A percentile compares a stretch with the other conserved stretches of the same genome.
Conservation (phyloP, 2,797 vertebrate genomes). For the Coccyzus lansbergi region DNA sequence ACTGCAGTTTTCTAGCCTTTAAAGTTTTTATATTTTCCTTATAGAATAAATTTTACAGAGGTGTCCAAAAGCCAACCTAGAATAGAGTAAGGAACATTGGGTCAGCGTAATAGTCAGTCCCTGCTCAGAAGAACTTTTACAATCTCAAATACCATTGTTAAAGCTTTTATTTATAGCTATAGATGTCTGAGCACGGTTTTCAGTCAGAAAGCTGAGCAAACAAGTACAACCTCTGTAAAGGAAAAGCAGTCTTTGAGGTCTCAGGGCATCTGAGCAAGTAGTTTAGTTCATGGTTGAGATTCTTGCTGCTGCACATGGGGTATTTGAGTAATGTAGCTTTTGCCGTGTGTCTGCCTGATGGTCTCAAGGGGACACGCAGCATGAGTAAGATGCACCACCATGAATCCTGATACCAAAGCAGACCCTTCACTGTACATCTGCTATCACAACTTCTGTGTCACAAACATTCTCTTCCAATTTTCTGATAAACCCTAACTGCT, state of each 20-base stretch:
- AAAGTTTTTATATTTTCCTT: neutral
- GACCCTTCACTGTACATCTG: neutral
- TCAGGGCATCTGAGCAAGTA: neutral
- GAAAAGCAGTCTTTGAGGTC: neutral
- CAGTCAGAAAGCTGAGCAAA: neutral
- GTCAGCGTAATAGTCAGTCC: neutral
- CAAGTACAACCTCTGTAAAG: neutral
- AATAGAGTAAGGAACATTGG: neutral
- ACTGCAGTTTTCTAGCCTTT: neutral
- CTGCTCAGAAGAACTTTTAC: neutral
- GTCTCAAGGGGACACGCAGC: rapidly evolving
- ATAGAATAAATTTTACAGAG: neutral
- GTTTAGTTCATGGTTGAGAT: neutral
- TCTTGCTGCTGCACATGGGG: neutral
- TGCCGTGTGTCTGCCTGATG: neutral
- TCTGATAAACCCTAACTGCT: neutral
- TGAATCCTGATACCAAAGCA: neutral
- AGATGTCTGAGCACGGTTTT: neutral
- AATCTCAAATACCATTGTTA: neutral
- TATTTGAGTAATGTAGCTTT: neutral
- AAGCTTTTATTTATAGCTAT: neutral
- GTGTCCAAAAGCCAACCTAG: neutral
- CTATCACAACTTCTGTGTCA: neutral
- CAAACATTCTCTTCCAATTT: neutral
- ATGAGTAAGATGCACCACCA: neutral